Percentiles rank a stretch among this genome's conserved stretches.
These are phyloP conservation scores for Platalea minor DNA, from an alignment of 2,797 vertebrate species.

Conservation along the genomic window DNA sequence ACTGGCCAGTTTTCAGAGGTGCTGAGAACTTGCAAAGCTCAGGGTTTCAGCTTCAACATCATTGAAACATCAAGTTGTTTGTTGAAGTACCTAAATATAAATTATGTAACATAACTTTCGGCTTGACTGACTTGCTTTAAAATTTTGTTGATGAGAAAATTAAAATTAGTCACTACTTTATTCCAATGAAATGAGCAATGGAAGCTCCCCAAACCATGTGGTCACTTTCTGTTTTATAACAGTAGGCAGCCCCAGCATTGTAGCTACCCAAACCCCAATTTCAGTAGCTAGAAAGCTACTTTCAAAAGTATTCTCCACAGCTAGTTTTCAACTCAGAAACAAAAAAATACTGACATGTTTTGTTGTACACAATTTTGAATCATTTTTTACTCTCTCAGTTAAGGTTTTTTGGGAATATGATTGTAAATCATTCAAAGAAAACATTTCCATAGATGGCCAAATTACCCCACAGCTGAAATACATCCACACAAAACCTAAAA, in stretches of 20 bases:
- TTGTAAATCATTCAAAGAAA: constrained; percentile 10
- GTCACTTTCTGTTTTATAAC: not conserved
- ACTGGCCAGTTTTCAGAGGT: not conserved
- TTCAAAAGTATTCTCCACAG: not conserved
- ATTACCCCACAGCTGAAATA: not conserved
- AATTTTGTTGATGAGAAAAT: not conserved
- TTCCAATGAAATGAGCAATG: not conserved
- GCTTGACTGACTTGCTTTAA: not conserved
- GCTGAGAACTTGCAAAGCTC: not conserved
- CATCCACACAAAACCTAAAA: constrained; percentile 22
- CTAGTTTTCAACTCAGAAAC: not conserved
- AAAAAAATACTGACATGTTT: not conserved
- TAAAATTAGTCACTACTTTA: not conserved
- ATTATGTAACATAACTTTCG: not conserved
- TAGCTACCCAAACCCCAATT: not conserved
- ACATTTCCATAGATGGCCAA: constrained; percentile 26
- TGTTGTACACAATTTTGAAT: not conserved
- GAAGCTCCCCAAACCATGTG: not conserved
- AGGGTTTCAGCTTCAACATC: not conserved
- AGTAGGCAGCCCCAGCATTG: not conserved
- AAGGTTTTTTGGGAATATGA: not conserved
- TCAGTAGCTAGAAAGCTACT: not conserved
- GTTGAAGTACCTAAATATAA: not conserved
- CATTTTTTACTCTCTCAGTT: not conserved
- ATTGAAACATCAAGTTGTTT: not conserved